A percentile compares a stretch with the other conserved stretches of the same genome.
phyloP scores from a whole-genome alignment of 2,888 invertebrate species.

The Drosophila affinis region DNA sequence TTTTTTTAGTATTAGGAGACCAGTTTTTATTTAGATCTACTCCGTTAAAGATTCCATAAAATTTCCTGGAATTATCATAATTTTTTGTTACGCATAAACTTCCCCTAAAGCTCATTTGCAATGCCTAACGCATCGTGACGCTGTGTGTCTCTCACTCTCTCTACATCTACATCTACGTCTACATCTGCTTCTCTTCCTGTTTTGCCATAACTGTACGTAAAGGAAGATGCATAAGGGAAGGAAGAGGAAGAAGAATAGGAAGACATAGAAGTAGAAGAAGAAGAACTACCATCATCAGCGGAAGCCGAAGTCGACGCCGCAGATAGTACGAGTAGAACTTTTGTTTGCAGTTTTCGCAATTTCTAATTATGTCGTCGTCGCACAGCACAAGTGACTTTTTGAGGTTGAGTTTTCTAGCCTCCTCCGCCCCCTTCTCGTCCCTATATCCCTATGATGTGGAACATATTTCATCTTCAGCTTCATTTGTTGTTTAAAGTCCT shows the following conservation, averaged over 20 bases:
- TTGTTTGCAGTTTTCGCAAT: slow-evolving; percentile 62
- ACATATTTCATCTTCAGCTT: slow-evolving; percentile 38
- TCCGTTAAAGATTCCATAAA: too few relatives aligned
- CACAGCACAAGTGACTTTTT: slow-evolving; percentile 60
- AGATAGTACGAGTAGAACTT: slow-evolving; percentile 16
- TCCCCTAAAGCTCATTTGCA: slow-evolving; percentile 57
- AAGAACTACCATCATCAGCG: slow-evolving; percentile 23
- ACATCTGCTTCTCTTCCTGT: slow-evolving; percentile 1
- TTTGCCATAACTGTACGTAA: neutral
- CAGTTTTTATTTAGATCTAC: neutral
- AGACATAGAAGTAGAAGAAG: neutral
- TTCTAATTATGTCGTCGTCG: slow-evolving; percentile 65
- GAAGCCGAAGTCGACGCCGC: neutral
- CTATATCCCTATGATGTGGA: neutral
- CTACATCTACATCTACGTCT: too few relatives aligned
- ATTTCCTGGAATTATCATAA: neutral
- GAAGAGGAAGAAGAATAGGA: neutral
- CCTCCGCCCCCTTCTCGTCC: neutral
- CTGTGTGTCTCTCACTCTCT: slow-evolving; percentile 5
- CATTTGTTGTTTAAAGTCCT: slow-evolving; percentile 48
- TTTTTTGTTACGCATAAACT: slow-evolving; percentile 35
- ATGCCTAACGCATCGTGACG: slow-evolving; percentile 55
- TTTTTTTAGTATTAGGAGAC: neutral
- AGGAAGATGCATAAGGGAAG: neutral
- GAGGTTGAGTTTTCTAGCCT: slow-evolving; percentile 48